Base-by-base conservation (phyloP, 2,797 vertebrate species). In the Anas georgica region DNA sequence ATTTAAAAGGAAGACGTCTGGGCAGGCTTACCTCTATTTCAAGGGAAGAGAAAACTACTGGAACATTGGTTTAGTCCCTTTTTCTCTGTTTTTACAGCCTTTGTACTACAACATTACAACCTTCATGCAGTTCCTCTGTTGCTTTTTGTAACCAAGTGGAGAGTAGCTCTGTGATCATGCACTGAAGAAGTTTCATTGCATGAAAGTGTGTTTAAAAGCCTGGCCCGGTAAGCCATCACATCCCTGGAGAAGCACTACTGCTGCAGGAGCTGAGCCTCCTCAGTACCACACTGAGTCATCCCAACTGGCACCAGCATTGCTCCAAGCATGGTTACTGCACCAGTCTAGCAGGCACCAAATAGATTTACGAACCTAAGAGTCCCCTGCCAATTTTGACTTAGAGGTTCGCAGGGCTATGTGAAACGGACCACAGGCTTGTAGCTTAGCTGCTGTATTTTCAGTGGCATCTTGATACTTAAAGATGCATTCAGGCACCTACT, bases 1-100 rank as follows among this genome's bases (percentile, higher is more conserved):
- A 93, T 95, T 98, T 96, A 96, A 95, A 96, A 96, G 92, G 80
- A 97, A 91, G 96, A 90, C 79, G 80, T 95, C 97, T 95, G 93
- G 95, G 95, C 83, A 55, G 90, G 94, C 93, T 96, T 94, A 97
- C 96, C 97, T 97, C 96, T 95, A 31, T 95, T 94, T 93, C 85
- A 96, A 96, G 86, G 63, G 77, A 92, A 91, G 91, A 91, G 55
- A 86, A 95, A 97, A 94, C 91, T 94, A 74, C 91, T 93, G 90
- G 83, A 96, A 95, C 67, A 0, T 91, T 90, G 85, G 90, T 90
- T 93, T 91, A 96, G 68, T 82, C 86, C 83, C 59, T 78, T 37
- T 82, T 59, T 91, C 58, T 83, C 70, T 79, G 58, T 94, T 97
- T 97, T 96, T 89, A 95, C 33, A 95, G 80, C 88, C 56, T 62